These are phyloP conservation scores for Okamejei kenojei DNA, from an alignment of 2,797 vertebrate species.

Conservation along the genomic window DNA sequence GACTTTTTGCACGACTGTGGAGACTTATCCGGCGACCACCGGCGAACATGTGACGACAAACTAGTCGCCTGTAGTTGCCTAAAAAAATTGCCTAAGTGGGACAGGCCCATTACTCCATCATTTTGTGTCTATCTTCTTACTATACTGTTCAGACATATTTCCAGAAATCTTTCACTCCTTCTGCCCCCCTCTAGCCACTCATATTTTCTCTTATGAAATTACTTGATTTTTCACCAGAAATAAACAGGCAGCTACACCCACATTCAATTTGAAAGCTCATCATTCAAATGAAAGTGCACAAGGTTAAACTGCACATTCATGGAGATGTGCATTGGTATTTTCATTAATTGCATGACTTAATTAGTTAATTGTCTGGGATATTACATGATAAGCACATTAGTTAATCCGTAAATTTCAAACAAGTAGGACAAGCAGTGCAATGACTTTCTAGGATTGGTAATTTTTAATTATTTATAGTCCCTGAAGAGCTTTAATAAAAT, in stretches of 20 bases:
- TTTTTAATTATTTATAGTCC: neutral
- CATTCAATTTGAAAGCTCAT: neutral
- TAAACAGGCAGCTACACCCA: neutral
- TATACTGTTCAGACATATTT: neutral
- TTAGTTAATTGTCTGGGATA: neutral
- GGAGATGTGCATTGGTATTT: neutral
- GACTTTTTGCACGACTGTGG: too few relatives aligned
- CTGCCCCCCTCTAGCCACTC: neutral
- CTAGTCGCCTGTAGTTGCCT: too few relatives aligned
- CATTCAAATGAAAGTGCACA: neutral
- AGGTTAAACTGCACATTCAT: neutral
- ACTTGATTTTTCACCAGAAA: neutral
- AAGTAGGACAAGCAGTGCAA: neutral
- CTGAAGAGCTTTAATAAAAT: neutral
- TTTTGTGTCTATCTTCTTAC: neutral
- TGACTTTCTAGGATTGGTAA: neutral
- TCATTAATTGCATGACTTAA: slow-evolving; percentile 7
- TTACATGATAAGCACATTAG: neutral
- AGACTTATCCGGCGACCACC: too few relatives aligned
- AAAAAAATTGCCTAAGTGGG: too few relatives aligned
- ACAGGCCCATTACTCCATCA: too few relatives aligned
- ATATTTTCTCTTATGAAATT: neutral
- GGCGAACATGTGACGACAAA: too few relatives aligned
- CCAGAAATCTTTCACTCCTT: neutral
- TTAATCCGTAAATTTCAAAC: neutral